Percentiles rank a stretch among this genome's conserved stretches.
Evolutionary conservation across 2,888 invertebrate genomes (phyloP).

Genomic region (Eudiplozoon nipponicum): DNA sequence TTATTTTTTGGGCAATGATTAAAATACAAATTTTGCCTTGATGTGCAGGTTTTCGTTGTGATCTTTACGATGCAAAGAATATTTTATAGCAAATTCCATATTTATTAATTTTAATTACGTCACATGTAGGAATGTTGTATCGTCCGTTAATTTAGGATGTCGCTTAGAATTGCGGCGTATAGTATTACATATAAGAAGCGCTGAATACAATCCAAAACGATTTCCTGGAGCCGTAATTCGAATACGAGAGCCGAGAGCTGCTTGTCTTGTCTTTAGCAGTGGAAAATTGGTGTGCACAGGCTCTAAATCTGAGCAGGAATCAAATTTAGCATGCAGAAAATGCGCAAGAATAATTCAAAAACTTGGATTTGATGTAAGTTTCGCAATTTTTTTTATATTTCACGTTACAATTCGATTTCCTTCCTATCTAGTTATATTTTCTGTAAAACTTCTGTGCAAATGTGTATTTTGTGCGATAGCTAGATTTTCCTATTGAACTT

Average conservation of each 20-base stretch:
- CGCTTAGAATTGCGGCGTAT: background rate
- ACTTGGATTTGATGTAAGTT: slow-evolving; percentile 1
- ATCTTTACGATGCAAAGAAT: too few species aligned
- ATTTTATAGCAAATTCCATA: too few species aligned
- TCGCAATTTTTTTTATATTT: too few species aligned
- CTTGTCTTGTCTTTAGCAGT: slow-evolving; percentile 1
- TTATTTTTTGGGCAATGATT: too few species aligned
- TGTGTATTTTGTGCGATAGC: too few species aligned
- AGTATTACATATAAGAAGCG: background rate
- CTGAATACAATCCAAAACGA: slow-evolving; percentile 4
- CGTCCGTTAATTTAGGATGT: background rate
- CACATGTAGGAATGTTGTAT: background rate
- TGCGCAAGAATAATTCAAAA: slow-evolving; percentile 3
- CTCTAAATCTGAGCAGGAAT: background rate
- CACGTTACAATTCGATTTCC: too few species aligned
- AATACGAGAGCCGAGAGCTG: background rate
- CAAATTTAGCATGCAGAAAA: background rate
- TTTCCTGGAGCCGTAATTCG: background rate
- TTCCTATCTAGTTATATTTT: too few species aligned
- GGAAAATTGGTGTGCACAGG: background rate
- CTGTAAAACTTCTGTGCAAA: too few species aligned
- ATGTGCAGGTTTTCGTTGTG: too few species aligned
- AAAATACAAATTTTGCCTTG: too few species aligned
- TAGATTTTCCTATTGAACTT: too few species aligned
- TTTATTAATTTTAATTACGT: too few species aligned